phyloP scores from a whole-genome alignment of 2,888 invertebrate species.

The Drosophila demipolita region DNA sequence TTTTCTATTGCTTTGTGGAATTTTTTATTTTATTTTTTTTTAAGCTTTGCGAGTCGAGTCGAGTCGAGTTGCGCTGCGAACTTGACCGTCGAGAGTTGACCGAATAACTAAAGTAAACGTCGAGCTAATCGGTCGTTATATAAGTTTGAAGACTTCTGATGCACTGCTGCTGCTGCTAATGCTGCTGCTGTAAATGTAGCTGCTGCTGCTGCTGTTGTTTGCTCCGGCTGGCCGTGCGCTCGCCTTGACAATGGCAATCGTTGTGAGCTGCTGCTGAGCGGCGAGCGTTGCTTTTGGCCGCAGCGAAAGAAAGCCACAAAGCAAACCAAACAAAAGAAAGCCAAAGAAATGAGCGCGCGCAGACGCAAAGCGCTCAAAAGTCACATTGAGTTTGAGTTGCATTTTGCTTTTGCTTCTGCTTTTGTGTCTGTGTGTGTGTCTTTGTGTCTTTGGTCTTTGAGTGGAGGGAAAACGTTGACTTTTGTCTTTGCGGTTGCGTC shows the following conservation, averaged over 20 bases:
- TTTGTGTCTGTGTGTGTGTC: slow-evolving; percentile 1
- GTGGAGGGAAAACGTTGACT: slow-evolving; percentile 22
- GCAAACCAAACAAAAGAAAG: slow-evolving; percentile 75
- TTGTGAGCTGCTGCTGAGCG: slow-evolving; percentile 71
- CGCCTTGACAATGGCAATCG: slow-evolving; percentile 84
- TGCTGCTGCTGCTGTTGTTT: slow-evolving; percentile 36
- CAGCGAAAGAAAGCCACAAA: slow-evolving; percentile 72
- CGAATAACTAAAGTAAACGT: slow-evolving; percentile 85
- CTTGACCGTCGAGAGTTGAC: slow-evolving; percentile 85
- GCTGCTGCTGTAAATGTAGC: slow-evolving; percentile 13
- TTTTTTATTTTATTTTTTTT: slow-evolving; percentile 18
- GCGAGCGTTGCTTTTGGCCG: slow-evolving; percentile 61
- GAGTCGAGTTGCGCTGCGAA: slow-evolving; percentile 78
- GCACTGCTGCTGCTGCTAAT: slow-evolving; percentile 58
- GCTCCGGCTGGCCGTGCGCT: slow-evolving; percentile 78
- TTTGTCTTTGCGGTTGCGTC: slow-evolving; percentile 14
- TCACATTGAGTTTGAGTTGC: slow-evolving; percentile 40
- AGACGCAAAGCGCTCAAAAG: slow-evolving; percentile 64
- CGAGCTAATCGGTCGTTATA: slow-evolving; percentile 84
- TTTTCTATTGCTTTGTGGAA: neutral
- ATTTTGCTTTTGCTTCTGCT: slow-evolving; percentile 44
- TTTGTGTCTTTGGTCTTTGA: slow-evolving; percentile 19
- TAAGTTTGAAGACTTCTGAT: slow-evolving; percentile 84
- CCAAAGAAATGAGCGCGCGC: slow-evolving; percentile 65
- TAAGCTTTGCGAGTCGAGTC: slow-evolving; percentile 15